Percentiles rank a stretch among this genome's conserved stretches.
Evolutionary conservation across 2,797 vertebrate species (phyloP).

Genomic region (Manis pentadactyla): DNA sequence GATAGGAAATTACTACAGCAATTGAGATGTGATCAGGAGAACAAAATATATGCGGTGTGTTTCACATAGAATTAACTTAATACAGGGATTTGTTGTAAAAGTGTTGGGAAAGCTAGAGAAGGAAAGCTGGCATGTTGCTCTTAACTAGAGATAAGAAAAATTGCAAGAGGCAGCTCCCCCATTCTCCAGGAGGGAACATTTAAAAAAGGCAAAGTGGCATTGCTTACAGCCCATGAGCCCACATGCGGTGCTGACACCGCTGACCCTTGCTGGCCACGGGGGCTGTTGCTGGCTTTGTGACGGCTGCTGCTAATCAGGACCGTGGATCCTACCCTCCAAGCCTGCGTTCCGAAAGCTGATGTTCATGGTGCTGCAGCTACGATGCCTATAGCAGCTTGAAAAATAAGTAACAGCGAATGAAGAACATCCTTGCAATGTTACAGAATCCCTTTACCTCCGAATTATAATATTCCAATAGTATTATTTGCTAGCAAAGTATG

Average conservation of each 20-base stretch:
- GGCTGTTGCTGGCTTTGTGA: background rate
- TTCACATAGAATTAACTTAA: background rate
- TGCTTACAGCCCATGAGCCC: background rate
- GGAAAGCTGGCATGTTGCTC: background rate
- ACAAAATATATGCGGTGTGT: background rate
- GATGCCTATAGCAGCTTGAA: background rate
- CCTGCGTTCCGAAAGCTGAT: background rate
- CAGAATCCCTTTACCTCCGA: background rate
- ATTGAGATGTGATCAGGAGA: background rate
- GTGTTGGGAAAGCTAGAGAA: background rate
- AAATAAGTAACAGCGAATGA: background rate
- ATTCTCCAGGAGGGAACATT: background rate
- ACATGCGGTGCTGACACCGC: no score
- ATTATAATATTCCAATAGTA: background rate
- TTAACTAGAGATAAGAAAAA: background rate
- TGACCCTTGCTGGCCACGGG: no score
- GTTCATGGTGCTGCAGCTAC: background rate
- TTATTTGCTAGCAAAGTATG: background rate
- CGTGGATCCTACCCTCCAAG: rapidly evolving
- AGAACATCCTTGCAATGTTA: background rate
- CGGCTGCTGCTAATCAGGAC: background rate
- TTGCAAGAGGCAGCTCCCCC: background rate
- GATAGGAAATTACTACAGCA: background rate
- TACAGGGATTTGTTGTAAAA: background rate
- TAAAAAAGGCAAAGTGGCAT: rapidly evolving